Percentiles rank a stretch among this genome's conserved stretches.
Evolutionary conservation across 1,140 invertebrate genomes (phyloP).

Genomic region (Caenorhabditis latens): DNA sequence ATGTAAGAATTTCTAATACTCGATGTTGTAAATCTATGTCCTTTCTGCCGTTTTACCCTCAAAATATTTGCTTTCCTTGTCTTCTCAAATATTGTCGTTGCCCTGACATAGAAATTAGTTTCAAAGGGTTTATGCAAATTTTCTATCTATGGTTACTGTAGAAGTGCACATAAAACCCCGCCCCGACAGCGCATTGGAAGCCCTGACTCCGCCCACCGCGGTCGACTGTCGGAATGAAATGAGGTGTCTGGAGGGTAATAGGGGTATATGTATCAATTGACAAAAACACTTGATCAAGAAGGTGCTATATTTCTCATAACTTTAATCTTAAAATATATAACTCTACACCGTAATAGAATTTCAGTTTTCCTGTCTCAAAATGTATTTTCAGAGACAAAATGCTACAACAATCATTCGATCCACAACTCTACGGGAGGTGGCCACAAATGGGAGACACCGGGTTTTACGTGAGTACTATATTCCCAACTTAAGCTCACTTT

Average conservation of each 20-base stretch:
- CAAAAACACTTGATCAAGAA: constrained; percentile 4
- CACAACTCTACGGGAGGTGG: constrained; percentile 37
- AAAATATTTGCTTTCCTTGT: constrained; percentile 50
- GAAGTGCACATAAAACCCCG: neutral
- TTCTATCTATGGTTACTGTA: neutral
- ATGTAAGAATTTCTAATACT: neutral
- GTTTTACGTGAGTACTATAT: constrained; percentile 10
- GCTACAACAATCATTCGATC: constrained; percentile 38
- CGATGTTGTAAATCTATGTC: constrained; percentile 22
- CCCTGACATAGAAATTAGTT: neutral
- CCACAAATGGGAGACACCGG: constrained; percentile 6
- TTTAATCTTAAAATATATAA: neutral
- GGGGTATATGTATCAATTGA: constrained; percentile 40
- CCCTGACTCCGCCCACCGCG: constrained; percentile 3
- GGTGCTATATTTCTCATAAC: neutral
- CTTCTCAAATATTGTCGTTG: constrained; percentile 45
- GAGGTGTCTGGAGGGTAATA: constrained; percentile 38
- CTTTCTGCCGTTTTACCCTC: constrained; percentile 1
- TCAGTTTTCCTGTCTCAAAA: neutral
- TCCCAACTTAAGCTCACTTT: neutral
- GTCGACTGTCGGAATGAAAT: constrained; percentile 1
- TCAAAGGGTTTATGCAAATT: constrained; percentile 38
- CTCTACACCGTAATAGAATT: too few relatives aligned
- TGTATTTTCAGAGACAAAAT: constrained; percentile 31
- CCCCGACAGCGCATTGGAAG: constrained; percentile 33